Evolutionary conservation across 2,888 invertebrate species (phyloP).

Genomic region (Zele albiditarsus): DNA sequence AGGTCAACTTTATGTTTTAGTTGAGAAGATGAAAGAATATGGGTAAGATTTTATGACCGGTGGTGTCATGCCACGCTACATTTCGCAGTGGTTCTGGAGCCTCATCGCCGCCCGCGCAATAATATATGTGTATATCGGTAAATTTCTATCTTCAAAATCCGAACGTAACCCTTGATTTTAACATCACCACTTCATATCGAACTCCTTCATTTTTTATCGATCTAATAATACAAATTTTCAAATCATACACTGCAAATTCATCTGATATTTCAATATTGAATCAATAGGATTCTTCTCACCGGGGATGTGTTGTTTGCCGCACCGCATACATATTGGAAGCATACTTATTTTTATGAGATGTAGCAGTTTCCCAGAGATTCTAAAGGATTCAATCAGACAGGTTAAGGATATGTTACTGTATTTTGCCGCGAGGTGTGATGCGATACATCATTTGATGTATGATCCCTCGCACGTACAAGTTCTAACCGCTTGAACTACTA

Average conservation of each 20-base stretch:
- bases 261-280: too few species aligned
- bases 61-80: constrained; percentile 63
- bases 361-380: too few species aligned
- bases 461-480: not conserved
- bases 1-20: constrained; percentile 55
- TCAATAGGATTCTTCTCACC: too few species aligned
- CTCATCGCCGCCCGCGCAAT: constrained; percentile 17
- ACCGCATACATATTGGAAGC: too few species aligned
- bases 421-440: not conserved
- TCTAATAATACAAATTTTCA: too few species aligned
- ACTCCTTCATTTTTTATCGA: too few species aligned
- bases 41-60: constrained; percentile 62
- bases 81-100: constrained; percentile 55
- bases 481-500: not conserved
- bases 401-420: not conserved
- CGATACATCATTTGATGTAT: not conserved
- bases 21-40: constrained; percentile 62
- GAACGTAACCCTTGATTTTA: not conserved
- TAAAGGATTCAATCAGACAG: too few species aligned
- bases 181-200: too few species aligned
- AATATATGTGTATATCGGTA: constrained; percentile 35
- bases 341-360: too few species aligned
- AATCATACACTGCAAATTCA: too few species aligned
- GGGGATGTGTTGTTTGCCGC: too few species aligned
- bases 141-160: constrained; percentile 37